Evolutionary conservation across 2,888 invertebrate species (phyloP), one percentile per base, ranked within the genome.

Genomic region (Nomada hirtipes): DNA sequence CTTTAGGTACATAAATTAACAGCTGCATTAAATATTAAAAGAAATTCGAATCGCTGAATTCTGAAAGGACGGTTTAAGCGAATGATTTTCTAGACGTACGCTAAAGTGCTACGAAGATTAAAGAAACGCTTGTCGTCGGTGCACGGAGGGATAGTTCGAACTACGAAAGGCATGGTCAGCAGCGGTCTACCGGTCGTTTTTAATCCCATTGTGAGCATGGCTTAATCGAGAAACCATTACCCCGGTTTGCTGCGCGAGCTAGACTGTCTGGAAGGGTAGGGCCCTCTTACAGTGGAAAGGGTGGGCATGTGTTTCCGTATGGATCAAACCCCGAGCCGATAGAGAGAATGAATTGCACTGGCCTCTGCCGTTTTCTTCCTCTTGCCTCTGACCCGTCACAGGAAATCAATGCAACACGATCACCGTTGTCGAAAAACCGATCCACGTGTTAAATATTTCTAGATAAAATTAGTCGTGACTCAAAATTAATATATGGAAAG

Each of bases 211-310:
- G 93, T 93, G 92, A 92, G 89, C 91, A 90, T 85, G 91, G 89
- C 91, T 92, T 93, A 93, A 93, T 93, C 92, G 92, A 91, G 92
- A 92, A 92, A 86, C 92, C 92, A 92, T 92, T 92, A 92, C 88
- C 88, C 87, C 83, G 89, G 89, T 89, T 89, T 91, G 92, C 91
- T 90, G 90, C 86, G 86, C 89, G 90, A 89, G 88, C 91, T 89
- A 86, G 89, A 91, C 90, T 89, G 88, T 89, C 88, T 87, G 87
- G 86, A 89, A 86, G 87, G 89, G 89, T 88, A 84, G 88, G 86
- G 76, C 82, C 76, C 88, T 88, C 89, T 89, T 89, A 85, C 83
- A 75, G 80, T 85, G 85, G 71, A 85, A 79, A 86, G 89, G 87
- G 86, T 67, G 84, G 84, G 76, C 88, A 89, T 91, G 91, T 90